phyloP scores from a whole-genome alignment of 2,888 invertebrate genomes.

The Acleris literana region DNA sequence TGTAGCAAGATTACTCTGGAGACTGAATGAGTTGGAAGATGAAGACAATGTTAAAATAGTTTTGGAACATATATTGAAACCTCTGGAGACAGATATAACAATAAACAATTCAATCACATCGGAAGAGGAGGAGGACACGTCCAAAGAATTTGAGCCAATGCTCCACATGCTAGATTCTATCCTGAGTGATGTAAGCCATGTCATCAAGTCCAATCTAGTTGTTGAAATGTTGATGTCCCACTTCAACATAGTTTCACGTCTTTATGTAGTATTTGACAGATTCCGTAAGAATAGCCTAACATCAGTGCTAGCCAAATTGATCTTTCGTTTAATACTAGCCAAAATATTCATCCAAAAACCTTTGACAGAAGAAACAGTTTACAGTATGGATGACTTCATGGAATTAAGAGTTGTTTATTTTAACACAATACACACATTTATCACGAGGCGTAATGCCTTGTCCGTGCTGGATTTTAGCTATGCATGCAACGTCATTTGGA shows the following conservation, averaged over 20 bases:
- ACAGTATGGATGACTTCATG: constrained; percentile 60
- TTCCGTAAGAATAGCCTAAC: constrained; percentile 73
- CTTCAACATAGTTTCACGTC: constrained; percentile 61
- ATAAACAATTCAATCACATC: constrained; percentile 71
- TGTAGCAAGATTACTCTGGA: constrained; percentile 83
- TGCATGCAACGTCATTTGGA: constrained; percentile 62
- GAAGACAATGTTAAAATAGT: constrained; percentile 79
- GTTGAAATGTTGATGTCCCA: constrained; percentile 58
- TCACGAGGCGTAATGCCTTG: constrained; percentile 57
- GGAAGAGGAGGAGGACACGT: constrained; percentile 77
- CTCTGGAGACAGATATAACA: constrained; percentile 73
- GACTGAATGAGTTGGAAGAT: constrained; percentile 76
- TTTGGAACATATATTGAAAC: constrained; percentile 80
- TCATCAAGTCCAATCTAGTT: constrained; percentile 62
- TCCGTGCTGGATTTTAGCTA: constrained; percentile 66
- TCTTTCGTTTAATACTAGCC: constrained; percentile 70
- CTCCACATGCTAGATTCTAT: constrained; percentile 82
- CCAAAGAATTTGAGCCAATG: constrained; percentile 81
- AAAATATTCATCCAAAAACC: constrained; percentile 66
- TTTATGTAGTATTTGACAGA: constrained; percentile 65
- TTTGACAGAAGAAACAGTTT: constrained; percentile 57
- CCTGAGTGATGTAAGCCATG: constrained; percentile 76
- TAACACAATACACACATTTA: constrained; percentile 58
- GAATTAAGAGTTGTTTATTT: constrained; percentile 63
- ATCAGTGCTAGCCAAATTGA: constrained; percentile 74